Evolutionary conservation across 2,113 vertebrate species (phyloP), one percentile per base, ranked within the genome.

Genomic region (Pitta sordida): DNA sequence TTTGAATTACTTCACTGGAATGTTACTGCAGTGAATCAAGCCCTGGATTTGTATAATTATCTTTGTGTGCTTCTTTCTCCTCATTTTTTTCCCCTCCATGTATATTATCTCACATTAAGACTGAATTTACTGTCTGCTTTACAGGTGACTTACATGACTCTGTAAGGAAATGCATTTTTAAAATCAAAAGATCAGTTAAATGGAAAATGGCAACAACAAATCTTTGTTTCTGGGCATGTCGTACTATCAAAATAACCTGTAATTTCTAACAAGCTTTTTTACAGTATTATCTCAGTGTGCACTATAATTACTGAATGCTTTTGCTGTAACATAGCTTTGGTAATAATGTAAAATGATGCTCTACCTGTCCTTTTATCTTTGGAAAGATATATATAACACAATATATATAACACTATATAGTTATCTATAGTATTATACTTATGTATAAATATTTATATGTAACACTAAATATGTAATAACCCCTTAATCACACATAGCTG

Each of bases 1-100:
- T 95, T 92, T 63, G 70, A 94, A 69, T 91, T 95, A 92, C 36
- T 92, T 95, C 84, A 59, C 78, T 91, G 79, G 63, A 87, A 87
- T 52, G 68, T 51, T 88, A 63, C 84, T 90, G 84, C 84, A 69
- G 70, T 86, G 77, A 87, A 91, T 89, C 91, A 90, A 44, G 59
- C 39, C 30, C 53, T 43, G 55, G n/a, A 77, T 92, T 55, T 43
- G 43, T 77, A 70, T 53, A 85, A 75, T 89, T 84, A 58, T 88
- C 52, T 92, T 88, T 84, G 43, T 48, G 39, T 41, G 21, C 11
- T 79, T 79, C 26, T 91, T 82, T 85, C 44, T 78, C 23, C 16
- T 85, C 2, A 7, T 9, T 18, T 63, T 30, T 59, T 63, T 75
- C 34, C 8, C 1, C 9, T 26, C 5, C 16, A 1, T n/a, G 5